Base-by-base conservation (phyloP, 1,140 invertebrate species). In the Aphelinus atriplicis region DNA sequence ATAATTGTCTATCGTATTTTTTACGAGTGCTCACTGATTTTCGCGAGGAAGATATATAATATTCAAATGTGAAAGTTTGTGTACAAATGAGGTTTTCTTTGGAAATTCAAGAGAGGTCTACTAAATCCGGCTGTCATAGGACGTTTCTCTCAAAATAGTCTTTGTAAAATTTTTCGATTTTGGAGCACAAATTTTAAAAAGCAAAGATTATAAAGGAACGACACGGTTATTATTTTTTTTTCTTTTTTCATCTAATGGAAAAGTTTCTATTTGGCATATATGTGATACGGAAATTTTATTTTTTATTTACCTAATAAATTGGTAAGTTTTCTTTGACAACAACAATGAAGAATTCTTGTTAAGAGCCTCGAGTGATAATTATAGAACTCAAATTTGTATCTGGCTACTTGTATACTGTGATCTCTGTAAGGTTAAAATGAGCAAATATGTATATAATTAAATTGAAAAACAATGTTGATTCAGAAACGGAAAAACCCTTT, bases 401-500 rank as follows among this genome's bases (percentile, higher is more conserved):
- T 85, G 83, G 85, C 85, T 87, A 85, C 83, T 84, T 87, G 82
- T 88, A 85, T 86, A 87, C 87, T 88, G 87, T 88, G 87, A 88
- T 88, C 86, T 88, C 85, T 84, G 79, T 85, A 84, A 84, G 81
- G 79, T 84, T 81, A 81, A 84, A 83, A 77, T 77, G 73, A 81
- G 71, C 79, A 78, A 82, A 82, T 81, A 80, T 80, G 80, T 81
- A 81, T 79, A 78, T 78, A 73, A 76, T 75, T 79, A 79, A 72
- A 74, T 83, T 76, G 75, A 63, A 80, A 56, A 71, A 71, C 2
- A 26, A 76, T 64, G 66, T 76, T 71, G 47, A 75, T 71, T 55
- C 55, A 75, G 9, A 61, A 66, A 75, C 57, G 71, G 71, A 58
- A 78, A 79, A 77, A 78, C 72, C 76, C 77, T 78, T 78, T 79